Percentiles rank a stretch among this genome's conserved stretches.
These are phyloP conservation scores for Spialia ferax DNA, from an alignment of 2,888 invertebrate genomes.

Conservation along the genomic window DNA sequence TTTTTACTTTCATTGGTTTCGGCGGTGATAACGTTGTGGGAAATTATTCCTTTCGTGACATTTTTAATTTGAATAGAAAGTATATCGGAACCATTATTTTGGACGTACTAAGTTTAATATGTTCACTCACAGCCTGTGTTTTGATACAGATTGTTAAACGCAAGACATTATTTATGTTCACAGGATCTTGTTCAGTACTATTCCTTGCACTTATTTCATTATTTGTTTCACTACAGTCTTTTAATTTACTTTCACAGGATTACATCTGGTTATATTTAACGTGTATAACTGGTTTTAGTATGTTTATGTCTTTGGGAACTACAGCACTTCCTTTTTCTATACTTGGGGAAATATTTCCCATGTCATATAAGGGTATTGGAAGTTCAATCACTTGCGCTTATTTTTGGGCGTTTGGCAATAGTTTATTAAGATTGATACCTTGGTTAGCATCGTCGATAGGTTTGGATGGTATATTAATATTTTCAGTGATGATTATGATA, in stretches of 20 bases:
- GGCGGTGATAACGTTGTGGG: conserved; percentile 27
- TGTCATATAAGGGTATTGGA: conserved; percentile 35
- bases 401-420: conserved; percentile 34
- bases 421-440: conserved; percentile 27
- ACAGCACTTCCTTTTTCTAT: conserved; percentile 34
- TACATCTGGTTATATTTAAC: conserved; percentile 33
- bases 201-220: conserved; percentile 28
- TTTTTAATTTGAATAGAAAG: conserved; percentile 30
- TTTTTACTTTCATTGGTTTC: conserved; percentile 37
- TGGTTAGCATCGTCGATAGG: conserved; percentile 23
- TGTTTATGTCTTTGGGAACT: conserved; percentile 37
- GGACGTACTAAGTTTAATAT: conserved; percentile 32
- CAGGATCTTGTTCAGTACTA: conserved; percentile 30
- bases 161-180: conserved; percentile 35
- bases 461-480: conserved; percentile 12
- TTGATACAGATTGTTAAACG: conserved; percentile 35
- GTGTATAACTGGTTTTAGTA: conserved; percentile 34
- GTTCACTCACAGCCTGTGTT: conserved; percentile 33
- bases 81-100: conserved; percentile 32
- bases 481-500: conserved; percentile 17
- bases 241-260: conserved; percentile 28
- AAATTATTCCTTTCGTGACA: conserved; percentile 24
- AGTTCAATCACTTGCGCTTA: conserved; percentile 33
- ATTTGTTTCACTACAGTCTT: conserved; percentile 27
- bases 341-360: conserved; percentile 34